Conservation (phyloP, 53 echinoderm and acorn worm genomes). For the Astropecten irregularis region DNA sequence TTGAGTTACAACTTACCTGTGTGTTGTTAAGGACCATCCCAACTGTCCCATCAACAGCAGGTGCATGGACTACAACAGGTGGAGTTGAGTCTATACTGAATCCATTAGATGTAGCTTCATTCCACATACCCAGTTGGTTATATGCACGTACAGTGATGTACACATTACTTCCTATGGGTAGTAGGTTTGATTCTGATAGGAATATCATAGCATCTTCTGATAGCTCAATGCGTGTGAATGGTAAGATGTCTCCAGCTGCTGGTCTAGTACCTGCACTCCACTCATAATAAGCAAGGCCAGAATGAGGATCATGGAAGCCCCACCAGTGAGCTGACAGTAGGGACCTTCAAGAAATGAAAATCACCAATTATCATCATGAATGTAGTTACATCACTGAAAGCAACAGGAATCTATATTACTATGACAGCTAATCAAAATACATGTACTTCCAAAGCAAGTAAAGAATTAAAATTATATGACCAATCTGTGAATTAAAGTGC, state of each 20-base stretch:
- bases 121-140: conserved; percentile 43
- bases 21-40: not conserved
- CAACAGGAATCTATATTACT: too few relatives aligned
- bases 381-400: too few relatives aligned
- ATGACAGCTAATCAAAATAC: too few relatives aligned
- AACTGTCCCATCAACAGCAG: not conserved
- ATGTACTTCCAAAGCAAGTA: too few relatives aligned
- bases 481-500: too few relatives aligned
- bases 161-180: conserved; percentile 10
- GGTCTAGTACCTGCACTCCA: conserved; percentile 64
- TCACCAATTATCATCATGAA: too few relatives aligned
- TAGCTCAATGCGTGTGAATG: conserved; percentile 5
- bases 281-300: conserved; percentile 50
- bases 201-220: conserved; percentile 17
- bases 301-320: conserved; percentile 68
- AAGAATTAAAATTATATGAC: too few relatives aligned
- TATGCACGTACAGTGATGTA: conserved; percentile 56
- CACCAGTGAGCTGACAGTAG: conserved; percentile 66
- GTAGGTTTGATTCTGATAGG: conserved; percentile 2
- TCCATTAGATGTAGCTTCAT: conserved; percentile 54
- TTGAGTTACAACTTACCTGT: too few relatives aligned
- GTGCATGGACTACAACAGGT: conserved; percentile 8
- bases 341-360: too few relatives aligned
- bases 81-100: conserved; percentile 50
- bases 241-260: conserved; percentile 42